Conservation (phyloP, 2,888 invertebrate species). For the Nomada hirtipes region DNA sequence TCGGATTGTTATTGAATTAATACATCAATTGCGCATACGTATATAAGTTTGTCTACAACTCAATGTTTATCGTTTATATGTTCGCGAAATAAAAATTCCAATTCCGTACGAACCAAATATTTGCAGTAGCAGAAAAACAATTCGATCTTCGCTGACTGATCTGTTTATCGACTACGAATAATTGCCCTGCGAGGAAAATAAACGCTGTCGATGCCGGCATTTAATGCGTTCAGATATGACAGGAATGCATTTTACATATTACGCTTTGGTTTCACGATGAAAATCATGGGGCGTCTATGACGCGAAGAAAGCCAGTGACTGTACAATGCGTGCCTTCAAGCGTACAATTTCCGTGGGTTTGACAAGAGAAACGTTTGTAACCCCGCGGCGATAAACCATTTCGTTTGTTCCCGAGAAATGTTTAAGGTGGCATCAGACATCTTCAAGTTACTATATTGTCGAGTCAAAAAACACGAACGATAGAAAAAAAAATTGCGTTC, state of each 20-base stretch:
- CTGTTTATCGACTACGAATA: neutral
- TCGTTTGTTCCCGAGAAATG: conserved; percentile 46
- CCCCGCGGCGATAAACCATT: conserved; percentile 50
- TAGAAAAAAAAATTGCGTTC: conserved; percentile 18
- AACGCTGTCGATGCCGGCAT: neutral
- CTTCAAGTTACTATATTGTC: neutral
- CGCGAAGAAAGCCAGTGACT: conserved; percentile 36
- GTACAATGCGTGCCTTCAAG: conserved; percentile 41
- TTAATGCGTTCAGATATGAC: neutral
- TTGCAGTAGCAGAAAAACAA: neutral
- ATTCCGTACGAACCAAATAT: neutral
- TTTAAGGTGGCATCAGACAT: conserved; percentile 32
- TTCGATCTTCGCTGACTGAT: neutral
- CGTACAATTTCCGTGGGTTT: conserved; percentile 54
- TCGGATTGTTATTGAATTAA: conserved; percentile 48
- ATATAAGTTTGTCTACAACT: conserved; percentile 6
- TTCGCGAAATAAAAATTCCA: neutral
- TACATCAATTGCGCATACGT: conserved; percentile 33
- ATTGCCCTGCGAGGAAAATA: neutral
- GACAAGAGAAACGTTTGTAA: conserved; percentile 45
- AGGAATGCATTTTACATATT: neutral
- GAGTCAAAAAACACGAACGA: neutral
- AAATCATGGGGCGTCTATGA: conserved; percentile 6
- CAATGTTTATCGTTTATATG: neutral
- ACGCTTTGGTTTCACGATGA: conserved; percentile 25